Evolutionary conservation across 2,797 vertebrate species (phyloP), one percentile per base, ranked within the genome.

Genomic region (Neomorphus geoffroyi): DNA sequence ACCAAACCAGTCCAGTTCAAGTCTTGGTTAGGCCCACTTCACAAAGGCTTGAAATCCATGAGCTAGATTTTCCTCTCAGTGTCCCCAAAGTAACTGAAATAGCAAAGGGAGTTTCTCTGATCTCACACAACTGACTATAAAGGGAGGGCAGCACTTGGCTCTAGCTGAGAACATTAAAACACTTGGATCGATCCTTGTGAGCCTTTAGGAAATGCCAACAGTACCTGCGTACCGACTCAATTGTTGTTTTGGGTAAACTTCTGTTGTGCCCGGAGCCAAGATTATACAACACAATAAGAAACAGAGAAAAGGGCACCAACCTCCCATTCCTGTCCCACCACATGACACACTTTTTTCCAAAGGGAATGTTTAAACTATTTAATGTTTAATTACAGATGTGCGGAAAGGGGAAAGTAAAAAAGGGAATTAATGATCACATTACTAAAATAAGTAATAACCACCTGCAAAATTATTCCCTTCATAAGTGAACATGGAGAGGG

Each of bases 251-350:
- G 78, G 57, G 74, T 95, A 93, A 96, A 94, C 75, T 61, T 80
- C 50, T 91, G 53, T 43, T 65, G 93, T 79, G 86, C 35, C 67
- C 14, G 30, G 86, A 77, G 80, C 54, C 18, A 30, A 10, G 50
- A 61, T 74, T 92, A 53, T 26, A 80, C 16, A 50, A 86, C 57
- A 94, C 93, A 91, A 91, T 92, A 53, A 88, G 75, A 60, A 86
- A 85, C 3, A 0, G 65, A 78, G 81, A 83, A 70, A 21, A 37
- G 46, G 45, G 57, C 62, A 87, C 21, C 51, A 79, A 53, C 60
- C 92, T 90, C 92, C 90, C 65, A 94, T 97, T 93, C 88, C 95
- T 92, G 74, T 87, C 81, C 81, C 79, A 85, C 58, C 39, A 77
- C 60, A 93, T 48, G 75, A 97, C 61, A 92, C 24, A 71, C 5